Evolutionary conservation across 2,113 vertebrate species (phyloP).

Genomic region (Sus scrofa): DNA sequence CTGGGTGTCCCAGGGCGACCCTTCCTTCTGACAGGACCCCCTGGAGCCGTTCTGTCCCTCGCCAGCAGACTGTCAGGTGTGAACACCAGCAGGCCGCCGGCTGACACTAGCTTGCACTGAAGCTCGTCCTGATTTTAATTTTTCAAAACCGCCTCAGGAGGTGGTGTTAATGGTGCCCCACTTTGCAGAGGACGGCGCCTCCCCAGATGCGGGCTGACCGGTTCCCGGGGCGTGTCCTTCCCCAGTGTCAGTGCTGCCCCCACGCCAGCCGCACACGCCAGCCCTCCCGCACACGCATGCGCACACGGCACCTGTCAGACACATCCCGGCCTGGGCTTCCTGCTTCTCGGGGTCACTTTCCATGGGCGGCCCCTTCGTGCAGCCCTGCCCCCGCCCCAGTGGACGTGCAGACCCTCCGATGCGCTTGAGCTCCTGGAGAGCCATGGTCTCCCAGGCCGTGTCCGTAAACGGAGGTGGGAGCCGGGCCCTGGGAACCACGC

Average conservation of each 20-base stretch:
- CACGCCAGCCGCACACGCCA: background rate
- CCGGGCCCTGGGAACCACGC: slow-evolving; percentile 18
- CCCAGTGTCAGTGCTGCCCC: background rate
- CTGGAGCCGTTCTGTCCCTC: background rate
- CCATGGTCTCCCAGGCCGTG: background rate
- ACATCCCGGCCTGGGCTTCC: background rate
- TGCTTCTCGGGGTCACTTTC: background rate
- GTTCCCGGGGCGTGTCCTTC: background rate
- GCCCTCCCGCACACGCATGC: rapidly evolving
- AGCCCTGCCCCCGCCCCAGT: background rate
- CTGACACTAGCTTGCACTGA: background rate
- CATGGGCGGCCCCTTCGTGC: too few relatives aligned
- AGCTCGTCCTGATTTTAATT: background rate
- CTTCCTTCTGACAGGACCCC: background rate
- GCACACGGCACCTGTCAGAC: background rate
- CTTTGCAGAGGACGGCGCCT: background rate
- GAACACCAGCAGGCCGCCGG: background rate
- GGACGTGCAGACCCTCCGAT: background rate
- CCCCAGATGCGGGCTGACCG: background rate
- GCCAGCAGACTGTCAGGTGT: background rate
- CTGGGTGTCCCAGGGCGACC: background rate
- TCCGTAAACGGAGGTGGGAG: background rate
- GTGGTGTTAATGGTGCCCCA: background rate
- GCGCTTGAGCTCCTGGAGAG: background rate
- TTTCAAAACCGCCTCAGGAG: background rate